Conservation (phyloP, 2,888 invertebrate species). For the Scaptodrosophila latifasciaeformis region DNA sequence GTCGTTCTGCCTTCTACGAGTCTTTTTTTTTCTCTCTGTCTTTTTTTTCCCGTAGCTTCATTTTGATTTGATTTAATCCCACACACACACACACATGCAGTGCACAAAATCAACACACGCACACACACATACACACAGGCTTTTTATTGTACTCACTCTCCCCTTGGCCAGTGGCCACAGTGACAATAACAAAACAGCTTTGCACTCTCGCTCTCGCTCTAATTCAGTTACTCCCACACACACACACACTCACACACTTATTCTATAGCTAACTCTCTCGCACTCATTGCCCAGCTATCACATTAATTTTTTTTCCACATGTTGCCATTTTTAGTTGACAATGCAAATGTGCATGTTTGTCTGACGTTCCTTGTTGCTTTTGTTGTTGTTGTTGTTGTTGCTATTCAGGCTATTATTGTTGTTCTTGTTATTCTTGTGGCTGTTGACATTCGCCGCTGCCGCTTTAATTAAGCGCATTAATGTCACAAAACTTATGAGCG, state of each 20-base stretch:
- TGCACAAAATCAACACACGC: slow-evolving; percentile 19
- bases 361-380: slow-evolving; percentile 2
- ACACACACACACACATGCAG: slow-evolving; percentile 12
- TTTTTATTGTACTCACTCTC: too few species aligned
- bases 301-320: too few species aligned
- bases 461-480: slow-evolving; percentile 67
- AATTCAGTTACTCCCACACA: too few species aligned
- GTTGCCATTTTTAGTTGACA: slow-evolving; percentile 8
- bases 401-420: slow-evolving; percentile 5
- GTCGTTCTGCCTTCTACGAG: neutral
- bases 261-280: too few species aligned
- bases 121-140: too few species aligned
- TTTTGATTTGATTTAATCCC: slow-evolving; percentile 61
- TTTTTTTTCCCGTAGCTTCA: slow-evolving; percentile 28
- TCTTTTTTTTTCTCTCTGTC: neutral
- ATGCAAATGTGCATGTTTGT: slow-evolving; percentile 35
- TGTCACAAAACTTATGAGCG: slow-evolving; percentile 57
- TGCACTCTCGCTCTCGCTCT: slow-evolving; percentile 23
- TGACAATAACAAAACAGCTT: too few species aligned
- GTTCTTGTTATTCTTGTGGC: slow-evolving; percentile 23
- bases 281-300: too few species aligned
- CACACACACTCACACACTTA: too few species aligned
- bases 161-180: too few species aligned
- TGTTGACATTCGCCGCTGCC: slow-evolving; percentile 48
- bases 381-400: slow-evolving; percentile 15